Conservation (phyloP, 2,113 vertebrate genomes). For the Acanthisitta chloris region DNA sequence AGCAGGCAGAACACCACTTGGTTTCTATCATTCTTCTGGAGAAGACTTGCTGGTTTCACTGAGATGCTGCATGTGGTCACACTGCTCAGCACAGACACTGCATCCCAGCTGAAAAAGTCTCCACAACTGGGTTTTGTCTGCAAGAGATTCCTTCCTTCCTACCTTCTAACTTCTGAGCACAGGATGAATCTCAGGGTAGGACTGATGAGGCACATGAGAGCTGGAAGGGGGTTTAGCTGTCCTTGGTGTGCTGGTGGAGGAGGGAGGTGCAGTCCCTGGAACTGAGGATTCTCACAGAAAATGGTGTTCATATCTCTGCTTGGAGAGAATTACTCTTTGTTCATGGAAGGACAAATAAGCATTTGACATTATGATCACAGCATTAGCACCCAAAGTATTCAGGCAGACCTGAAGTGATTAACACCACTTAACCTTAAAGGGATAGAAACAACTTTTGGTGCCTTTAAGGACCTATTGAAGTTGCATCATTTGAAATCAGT, state of each 20-base stretch:
- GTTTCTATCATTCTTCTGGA: not conserved
- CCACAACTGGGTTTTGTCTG: not conserved
- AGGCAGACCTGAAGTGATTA: not conserved
- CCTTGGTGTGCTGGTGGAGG: not conserved
- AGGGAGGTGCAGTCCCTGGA: not conserved
- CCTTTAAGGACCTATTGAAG: not conserved
- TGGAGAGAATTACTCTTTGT: not conserved
- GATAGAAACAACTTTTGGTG: not conserved
- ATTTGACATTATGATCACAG: not conserved
- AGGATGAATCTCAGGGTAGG: not conserved
- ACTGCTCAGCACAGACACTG: not conserved
- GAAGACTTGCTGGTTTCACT: not conserved
- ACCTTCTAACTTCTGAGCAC: not conserved
- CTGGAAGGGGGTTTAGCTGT: not conserved
- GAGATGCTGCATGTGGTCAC: not conserved
- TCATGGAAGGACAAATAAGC: not conserved
- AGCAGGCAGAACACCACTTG: not conserved
- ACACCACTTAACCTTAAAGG: not conserved
- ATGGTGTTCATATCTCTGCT: not conserved
- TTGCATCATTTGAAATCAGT: not conserved
- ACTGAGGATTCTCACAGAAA: not conserved
- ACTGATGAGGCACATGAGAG: not conserved
- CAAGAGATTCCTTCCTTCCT: not conserved
- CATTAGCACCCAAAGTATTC: not conserved
- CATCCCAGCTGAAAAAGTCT: not conserved